A percentile compares a stretch with the other conserved stretches of the same genome.
Conservation (phyloP, 2,888 invertebrate genomes). For the Pollenia angustigena region DNA sequence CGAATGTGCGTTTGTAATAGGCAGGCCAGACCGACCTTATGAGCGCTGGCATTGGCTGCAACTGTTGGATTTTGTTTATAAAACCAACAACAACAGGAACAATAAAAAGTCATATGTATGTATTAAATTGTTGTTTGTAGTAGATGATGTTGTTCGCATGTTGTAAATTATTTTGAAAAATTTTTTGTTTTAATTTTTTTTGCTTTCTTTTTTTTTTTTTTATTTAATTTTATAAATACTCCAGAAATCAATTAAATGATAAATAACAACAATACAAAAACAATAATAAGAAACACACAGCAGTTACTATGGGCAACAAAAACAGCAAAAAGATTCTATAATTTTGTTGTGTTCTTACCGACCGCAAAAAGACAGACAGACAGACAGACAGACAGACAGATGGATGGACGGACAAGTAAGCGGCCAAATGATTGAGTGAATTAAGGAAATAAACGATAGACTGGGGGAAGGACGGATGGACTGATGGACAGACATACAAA, state of each 20-base stretch:
- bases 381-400: not conserved
- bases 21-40: not conserved
- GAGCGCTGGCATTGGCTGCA: not conserved
- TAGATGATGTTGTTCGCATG: conserved; percentile 39
- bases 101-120: conserved; percentile 3
- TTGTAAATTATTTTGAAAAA: conserved; percentile 57
- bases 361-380: conserved; percentile 50
- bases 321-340: conserved; percentile 47
- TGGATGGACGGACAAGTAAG: conserved; percentile 8
- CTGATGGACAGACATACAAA: not conserved
- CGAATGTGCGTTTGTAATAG: no score
- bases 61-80: conserved; percentile 19
- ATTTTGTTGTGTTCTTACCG: conserved; percentile 61
- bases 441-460: not conserved
- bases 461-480: not conserved
- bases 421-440: conserved; percentile 42
- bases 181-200: conserved; percentile 2
- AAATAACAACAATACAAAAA: conserved; percentile 61
- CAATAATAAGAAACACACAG: conserved; percentile 56
- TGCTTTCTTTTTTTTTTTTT: conserved; percentile 25
- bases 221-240: conserved; percentile 61
- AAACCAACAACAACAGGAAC: not conserved
- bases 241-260: conserved; percentile 71
- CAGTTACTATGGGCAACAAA: conserved; percentile 56
- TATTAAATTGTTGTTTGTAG: not conserved